Evolutionary conservation across 2,888 invertebrate species (phyloP).

Genomic region (Deilephila elpenor): DNA sequence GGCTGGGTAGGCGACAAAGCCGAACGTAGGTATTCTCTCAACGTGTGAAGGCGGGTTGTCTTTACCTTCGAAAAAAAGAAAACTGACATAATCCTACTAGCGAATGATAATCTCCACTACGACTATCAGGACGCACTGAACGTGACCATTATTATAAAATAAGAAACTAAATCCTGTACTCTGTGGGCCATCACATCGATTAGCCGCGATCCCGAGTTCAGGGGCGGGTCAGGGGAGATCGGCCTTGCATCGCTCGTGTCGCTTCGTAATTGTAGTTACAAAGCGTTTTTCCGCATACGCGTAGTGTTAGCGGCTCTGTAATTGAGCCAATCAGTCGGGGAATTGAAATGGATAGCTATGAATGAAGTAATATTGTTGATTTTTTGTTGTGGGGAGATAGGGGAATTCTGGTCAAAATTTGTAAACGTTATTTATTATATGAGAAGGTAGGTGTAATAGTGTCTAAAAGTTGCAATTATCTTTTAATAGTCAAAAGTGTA

Average conservation of each 20-base stretch:
- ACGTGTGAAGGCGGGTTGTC: too few species aligned
- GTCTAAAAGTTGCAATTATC: too few species aligned
- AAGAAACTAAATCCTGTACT: background rate
- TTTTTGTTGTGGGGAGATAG: background rate
- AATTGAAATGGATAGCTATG: conserved; percentile 22
- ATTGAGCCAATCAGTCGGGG: background rate
- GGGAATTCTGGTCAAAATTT: background rate
- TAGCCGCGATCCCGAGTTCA: conserved; percentile 29
- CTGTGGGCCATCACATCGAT: conserved; percentile 12
- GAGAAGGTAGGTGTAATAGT: too few species aligned
- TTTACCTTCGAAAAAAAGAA: too few species aligned
- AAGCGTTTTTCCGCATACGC: conserved; percentile 17
- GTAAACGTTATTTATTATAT: background rate
- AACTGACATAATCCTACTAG: too few species aligned
- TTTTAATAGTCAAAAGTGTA: too few species aligned
- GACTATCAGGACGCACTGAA: too few species aligned
- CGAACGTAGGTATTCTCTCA: too few species aligned
- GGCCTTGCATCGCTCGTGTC: conserved; percentile 5
- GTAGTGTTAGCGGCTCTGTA: conserved; percentile 4
- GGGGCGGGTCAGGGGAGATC: conserved; percentile 26
- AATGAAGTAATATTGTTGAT: background rate
- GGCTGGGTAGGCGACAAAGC: too few species aligned
- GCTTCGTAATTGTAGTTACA: background rate
- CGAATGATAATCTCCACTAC: too few species aligned
- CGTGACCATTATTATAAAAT: background rate